These are phyloP conservation scores for Plutella xylostella DNA, from an alignment of 2,888 invertebrate species.

Conservation along the genomic window DNA sequence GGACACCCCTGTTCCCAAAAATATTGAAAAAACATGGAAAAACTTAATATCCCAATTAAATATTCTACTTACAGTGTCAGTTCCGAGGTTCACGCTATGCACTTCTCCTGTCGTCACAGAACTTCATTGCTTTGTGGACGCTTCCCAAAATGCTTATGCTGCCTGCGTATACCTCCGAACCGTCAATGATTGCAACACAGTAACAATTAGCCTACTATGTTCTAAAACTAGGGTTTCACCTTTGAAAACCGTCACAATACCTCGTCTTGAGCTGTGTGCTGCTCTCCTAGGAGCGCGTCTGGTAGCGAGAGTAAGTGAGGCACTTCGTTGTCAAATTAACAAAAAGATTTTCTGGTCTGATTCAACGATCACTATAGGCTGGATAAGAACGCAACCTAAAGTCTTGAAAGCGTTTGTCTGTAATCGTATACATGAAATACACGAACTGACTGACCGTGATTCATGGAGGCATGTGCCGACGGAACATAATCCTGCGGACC, in stretches of 20 bases:
- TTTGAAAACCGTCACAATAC: conserved; percentile 22
- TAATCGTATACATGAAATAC: conserved; percentile 12
- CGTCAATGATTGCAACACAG: background rate
- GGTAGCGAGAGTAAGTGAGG: conserved; percentile 8
- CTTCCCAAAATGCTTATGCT: conserved; percentile 11
- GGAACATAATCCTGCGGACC: background rate
- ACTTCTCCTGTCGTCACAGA: conserved; percentile 1
- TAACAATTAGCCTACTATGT: conserved; percentile 19
- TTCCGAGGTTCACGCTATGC: conserved; percentile 6
- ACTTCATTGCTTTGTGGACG: conserved; percentile 12
- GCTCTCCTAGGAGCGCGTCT: conserved; percentile 19
- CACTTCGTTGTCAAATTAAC: conserved; percentile 11
- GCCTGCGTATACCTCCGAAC: conserved; percentile 9
- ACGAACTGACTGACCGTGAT: background rate
- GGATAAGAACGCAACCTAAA: conserved; percentile 13
- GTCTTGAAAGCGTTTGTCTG: conserved; percentile 16
- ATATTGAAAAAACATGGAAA: conserved; percentile 6
- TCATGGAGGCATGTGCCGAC: background rate
- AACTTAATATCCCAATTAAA: conserved; percentile 3
- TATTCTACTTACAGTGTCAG: background rate
- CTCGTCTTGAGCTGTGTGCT: conserved; percentile 22
- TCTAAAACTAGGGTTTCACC: conserved; percentile 21
- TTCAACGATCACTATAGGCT: conserved; percentile 15
- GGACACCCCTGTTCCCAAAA: conserved; percentile 10
- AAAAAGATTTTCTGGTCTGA: conserved; percentile 18